Conservation (phyloP, 2,797 vertebrate genomes). For the Intellagama lesueurii region DNA sequence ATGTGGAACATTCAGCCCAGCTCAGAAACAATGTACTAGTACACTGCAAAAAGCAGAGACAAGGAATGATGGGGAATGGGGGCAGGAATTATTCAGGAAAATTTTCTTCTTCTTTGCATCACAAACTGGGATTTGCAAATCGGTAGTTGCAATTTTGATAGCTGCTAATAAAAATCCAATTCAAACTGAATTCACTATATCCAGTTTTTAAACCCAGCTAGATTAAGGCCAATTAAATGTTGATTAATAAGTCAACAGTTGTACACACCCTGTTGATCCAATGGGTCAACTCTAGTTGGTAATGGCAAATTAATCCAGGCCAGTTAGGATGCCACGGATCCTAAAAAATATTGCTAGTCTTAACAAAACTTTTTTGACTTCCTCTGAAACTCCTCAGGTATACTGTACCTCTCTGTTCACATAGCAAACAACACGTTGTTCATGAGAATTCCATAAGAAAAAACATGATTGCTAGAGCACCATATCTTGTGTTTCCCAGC, state of each 20-base stretch:
- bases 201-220: no score
- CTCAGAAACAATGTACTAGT: slow-evolving; percentile 16
- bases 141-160: neutral
- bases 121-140: neutral
- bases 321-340: neutral
- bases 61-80: neutral
- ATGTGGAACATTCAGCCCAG: neutral
- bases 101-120: neutral
- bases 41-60: neutral
- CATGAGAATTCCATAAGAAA: no score
- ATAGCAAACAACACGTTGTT: no score
- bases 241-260: no score
- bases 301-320: no score
- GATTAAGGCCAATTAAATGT: no score
- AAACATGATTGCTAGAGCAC: no score
- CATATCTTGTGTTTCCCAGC: no score
- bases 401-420: neutral
- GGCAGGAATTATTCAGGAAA: neutral
- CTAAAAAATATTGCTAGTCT: neutral
- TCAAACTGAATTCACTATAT: neutral
- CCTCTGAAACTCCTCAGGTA: neutral
- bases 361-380: neutral
- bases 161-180: neutral
- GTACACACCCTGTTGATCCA: no score
- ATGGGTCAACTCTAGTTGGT: no score